A percentile compares a stretch with the other conserved stretches of the same genome.
These are phyloP conservation scores for Solea senegalensis DNA, from an alignment of 2,113 vertebrate genomes.

Conservation along the genomic window DNA sequence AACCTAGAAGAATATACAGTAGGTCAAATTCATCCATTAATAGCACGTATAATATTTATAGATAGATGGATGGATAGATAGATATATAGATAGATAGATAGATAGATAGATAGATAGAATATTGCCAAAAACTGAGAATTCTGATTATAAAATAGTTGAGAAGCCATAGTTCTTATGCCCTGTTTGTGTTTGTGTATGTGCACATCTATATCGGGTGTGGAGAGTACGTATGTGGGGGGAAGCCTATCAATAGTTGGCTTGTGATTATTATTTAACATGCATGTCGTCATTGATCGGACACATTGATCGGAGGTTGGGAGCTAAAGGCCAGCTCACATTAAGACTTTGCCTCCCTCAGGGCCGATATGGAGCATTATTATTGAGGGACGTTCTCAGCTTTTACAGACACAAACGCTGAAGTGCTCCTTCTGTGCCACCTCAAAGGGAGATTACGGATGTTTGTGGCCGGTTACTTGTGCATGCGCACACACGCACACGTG, in stretches of 20 bases:
- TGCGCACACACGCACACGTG: neutral
- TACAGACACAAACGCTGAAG: conserved; percentile 57
- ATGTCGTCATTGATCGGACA: conserved; percentile 77
- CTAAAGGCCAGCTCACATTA: conserved; percentile 79
- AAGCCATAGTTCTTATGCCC: neutral
- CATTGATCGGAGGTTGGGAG: conserved; percentile 76
- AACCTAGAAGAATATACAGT: no score
- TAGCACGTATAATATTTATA: no score
- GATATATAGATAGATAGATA: no score
- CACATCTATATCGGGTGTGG: conserved; percentile 29
- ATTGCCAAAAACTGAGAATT: no score
- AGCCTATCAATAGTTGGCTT: conserved; percentile 77
- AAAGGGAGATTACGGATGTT: conserved; percentile 55
- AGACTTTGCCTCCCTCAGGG: conserved; percentile 73
- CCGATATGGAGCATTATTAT: conserved; percentile 70
- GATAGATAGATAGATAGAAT: no score
- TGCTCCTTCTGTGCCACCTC: conserved; percentile 54
- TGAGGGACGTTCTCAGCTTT: conserved; percentile 66
- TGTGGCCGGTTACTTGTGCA: conserved; percentile 2
- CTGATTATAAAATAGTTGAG: no score
- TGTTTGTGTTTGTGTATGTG: conserved; percentile 22
- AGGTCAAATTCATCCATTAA: no score
- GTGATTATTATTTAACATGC: conserved; percentile 85
- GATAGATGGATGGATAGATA: no score
- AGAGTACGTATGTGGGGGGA: conserved; percentile 11